A percentile compares a stretch with the other conserved stretches of the same genome.
Evolutionary conservation across 2,113 vertebrate species (phyloP).

Genomic region (Xiphophorus maculatus): DNA sequence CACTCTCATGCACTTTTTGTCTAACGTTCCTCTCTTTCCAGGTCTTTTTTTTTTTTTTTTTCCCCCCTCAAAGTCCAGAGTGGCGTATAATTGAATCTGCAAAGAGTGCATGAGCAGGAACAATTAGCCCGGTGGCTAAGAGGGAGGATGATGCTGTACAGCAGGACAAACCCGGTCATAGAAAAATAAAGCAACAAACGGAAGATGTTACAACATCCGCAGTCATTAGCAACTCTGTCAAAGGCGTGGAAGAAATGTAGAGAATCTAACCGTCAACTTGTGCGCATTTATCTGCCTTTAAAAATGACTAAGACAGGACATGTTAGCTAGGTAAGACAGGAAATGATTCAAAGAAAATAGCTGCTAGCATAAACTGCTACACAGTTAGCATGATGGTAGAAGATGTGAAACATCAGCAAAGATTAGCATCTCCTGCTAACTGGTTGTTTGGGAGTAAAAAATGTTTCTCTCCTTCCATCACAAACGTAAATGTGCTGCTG

Average conservation of each 20-base stretch:
- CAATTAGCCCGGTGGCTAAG: conserved; percentile 76
- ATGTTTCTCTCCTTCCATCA: too few relatives aligned
- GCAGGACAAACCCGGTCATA: conserved; percentile 72
- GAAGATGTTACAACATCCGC: conserved; percentile 25
- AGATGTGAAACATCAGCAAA: too few relatives aligned
- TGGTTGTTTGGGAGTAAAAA: too few relatives aligned
- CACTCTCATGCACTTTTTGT: conserved; percentile 48
- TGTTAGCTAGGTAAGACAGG: conserved; percentile 14
- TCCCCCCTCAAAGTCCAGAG: conserved; percentile 73
- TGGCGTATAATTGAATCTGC: conserved; percentile 81
- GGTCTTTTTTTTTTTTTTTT: conserved; percentile 20
- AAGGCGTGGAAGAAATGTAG: too few relatives aligned
- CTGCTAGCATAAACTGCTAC: too few relatives aligned
- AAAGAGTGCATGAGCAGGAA: conserved; percentile 76
- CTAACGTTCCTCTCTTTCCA: conserved; percentile 42
- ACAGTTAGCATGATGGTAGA: too few relatives aligned
- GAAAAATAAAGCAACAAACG: conserved; percentile 11
- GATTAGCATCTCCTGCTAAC: too few relatives aligned
- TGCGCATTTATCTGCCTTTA: not conserved
- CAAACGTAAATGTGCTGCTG: too few relatives aligned
- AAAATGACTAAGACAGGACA: conserved; percentile 28
- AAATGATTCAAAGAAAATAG: not conserved
- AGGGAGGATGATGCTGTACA: conserved; percentile 73
- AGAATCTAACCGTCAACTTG: too few relatives aligned
- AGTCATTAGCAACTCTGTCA: too few relatives aligned